These are phyloP conservation scores for Halcyon badia DNA, from an alignment of 2,797 vertebrate species.

Conservation along the genomic window DNA sequence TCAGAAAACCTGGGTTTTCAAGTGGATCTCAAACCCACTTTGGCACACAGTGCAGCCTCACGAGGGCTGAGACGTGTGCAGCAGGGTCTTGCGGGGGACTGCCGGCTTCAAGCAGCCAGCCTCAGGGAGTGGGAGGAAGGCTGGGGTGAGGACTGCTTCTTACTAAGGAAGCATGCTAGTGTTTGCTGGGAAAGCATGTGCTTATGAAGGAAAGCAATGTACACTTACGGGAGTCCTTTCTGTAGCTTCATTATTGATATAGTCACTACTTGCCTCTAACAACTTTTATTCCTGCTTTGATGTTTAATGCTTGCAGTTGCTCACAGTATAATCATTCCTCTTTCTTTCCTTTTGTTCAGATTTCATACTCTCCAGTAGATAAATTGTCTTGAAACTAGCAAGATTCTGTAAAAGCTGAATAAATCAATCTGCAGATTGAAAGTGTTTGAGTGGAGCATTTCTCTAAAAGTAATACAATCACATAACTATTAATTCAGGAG, in stretches of 20 bases:
- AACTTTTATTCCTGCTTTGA: background rate
- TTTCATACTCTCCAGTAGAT: background rate
- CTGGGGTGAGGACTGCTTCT: background rate
- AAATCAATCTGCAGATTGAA: background rate
- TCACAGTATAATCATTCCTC: background rate
- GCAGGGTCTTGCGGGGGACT: fast-evolving
- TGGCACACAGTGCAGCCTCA: fast-evolving
- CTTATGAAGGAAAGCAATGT: background rate
- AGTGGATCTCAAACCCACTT: fast-evolving
- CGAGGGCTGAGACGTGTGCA: fast-evolving
- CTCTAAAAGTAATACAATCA: background rate
- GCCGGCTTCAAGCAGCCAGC: background rate
- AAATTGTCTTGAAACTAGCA: background rate
- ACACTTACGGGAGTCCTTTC: background rate
- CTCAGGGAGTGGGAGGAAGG: background rate
- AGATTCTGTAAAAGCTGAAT: background rate
- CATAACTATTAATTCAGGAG: background rate
- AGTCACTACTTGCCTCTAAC: background rate
- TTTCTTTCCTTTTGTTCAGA: background rate
- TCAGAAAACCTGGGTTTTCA: background rate
- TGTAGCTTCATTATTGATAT: background rate
- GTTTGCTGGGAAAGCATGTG: background rate
- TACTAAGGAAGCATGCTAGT: background rate
- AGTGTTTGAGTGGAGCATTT: background rate
- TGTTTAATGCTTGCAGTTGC: background rate